Conservation (phyloP, 2,888 invertebrate genomes). For the Epiblema foenella region DNA sequence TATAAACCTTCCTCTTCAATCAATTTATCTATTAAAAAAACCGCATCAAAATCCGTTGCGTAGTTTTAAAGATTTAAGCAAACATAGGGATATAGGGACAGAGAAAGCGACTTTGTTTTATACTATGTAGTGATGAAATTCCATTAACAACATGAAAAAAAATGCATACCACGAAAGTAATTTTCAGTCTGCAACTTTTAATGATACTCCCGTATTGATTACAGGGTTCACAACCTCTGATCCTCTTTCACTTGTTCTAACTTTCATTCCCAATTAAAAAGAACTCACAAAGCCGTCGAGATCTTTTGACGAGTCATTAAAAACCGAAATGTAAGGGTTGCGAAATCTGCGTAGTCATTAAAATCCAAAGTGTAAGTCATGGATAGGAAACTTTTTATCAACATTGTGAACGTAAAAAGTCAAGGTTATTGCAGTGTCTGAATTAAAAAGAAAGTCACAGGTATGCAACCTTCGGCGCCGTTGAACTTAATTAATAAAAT, state of each 20-base stretch:
- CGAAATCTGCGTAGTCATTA: background rate
- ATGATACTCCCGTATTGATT: background rate
- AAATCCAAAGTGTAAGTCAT: background rate
- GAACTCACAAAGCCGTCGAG: background rate
- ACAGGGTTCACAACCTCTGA: background rate
- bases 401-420: background rate
- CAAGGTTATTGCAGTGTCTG: background rate
- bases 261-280: background rate
- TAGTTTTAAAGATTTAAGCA: no score
- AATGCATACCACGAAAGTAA: background rate
- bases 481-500: slow-evolving; percentile 30
- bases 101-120: no score
- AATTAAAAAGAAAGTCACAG: background rate
- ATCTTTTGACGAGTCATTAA: background rate
- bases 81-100: no score
- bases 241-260: background rate
- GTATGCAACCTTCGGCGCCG: background rate
- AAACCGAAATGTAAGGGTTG: background rate
- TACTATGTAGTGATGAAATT: no score
- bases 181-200: background rate
- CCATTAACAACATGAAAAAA: background rate
- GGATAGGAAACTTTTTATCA: background rate
- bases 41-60: no score
- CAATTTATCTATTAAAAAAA: no score
- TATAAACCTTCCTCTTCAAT: no score